Evolutionary conservation across 1,140 invertebrate genomes (phyloP).

Genomic region (Caenorhabditis tropicalis): DNA sequence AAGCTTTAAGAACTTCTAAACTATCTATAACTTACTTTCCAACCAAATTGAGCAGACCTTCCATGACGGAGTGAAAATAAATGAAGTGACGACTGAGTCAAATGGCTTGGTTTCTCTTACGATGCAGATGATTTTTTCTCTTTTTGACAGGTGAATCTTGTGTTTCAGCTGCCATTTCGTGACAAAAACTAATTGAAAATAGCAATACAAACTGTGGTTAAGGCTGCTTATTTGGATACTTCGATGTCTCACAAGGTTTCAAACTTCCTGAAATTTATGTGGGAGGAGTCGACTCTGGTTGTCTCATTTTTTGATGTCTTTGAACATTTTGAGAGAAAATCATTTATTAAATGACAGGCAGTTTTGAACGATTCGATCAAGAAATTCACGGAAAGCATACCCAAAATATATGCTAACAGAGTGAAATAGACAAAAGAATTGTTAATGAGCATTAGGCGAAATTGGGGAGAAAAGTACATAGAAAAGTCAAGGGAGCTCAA

Average conservation of each 20-base stretch:
- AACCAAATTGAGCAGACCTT: not conserved
- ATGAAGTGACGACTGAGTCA: not conserved
- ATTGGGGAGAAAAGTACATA: not conserved
- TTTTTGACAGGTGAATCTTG: not conserved
- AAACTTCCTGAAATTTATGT: not conserved
- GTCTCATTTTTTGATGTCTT: too few species aligned
- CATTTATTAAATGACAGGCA: not conserved
- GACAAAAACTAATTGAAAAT: conserved; percentile 38
- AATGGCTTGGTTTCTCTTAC: not conserved
- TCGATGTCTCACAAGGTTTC: not conserved
- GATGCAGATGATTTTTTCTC: not conserved
- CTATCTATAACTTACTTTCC: not conserved
- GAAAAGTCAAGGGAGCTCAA: too few species aligned
- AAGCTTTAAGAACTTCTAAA: too few species aligned
- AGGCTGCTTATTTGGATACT: not conserved
- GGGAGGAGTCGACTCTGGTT: not conserved
- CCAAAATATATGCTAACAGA: conserved; percentile 23
- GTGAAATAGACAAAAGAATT: not conserved
- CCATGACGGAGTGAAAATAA: not conserved
- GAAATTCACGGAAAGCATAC: not conserved
- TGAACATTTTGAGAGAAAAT: not conserved
- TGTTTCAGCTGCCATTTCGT: not conserved
- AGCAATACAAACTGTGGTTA: conserved; percentile 8
- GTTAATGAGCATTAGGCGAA: not conserved
- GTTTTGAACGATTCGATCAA: conserved; percentile 15